Percentiles rank a stretch among this genome's conserved stretches.
Evolutionary conservation across 2,888 invertebrate genomes (phyloP).

Genomic region (Leptinotarsa peninsularis): DNA sequence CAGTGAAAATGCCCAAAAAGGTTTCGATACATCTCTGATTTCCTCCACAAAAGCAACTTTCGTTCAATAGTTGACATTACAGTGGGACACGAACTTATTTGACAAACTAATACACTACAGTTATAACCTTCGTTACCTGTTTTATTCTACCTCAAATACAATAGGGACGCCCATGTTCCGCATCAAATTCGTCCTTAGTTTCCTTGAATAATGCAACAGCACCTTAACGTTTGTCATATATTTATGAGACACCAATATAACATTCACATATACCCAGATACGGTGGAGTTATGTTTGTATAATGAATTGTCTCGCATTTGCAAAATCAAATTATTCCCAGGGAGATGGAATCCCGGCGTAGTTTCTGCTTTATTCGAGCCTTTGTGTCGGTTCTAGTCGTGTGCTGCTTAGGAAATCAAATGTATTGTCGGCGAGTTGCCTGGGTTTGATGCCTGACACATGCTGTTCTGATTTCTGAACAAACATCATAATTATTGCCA

Average conservation of each 20-base stretch:
- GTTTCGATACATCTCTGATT: no score
- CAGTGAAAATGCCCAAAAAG: no score
- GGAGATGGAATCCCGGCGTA: constrained; percentile 43
- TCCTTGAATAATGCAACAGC: constrained; percentile 23
- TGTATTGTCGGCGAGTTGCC: constrained; percentile 48
- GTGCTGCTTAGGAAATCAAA: constrained; percentile 54
- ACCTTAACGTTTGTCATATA: constrained; percentile 33
- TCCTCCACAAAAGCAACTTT: no score
- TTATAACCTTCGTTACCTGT: no score
- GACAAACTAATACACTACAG: no score
- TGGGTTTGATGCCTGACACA: constrained; percentile 53
- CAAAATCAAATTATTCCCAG: constrained; percentile 44
- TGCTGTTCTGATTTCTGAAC: constrained; percentile 52
- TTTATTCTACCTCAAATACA: neutral
- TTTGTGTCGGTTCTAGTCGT: constrained; percentile 38
- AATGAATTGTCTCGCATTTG: constrained; percentile 43
- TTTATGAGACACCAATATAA: constrained; percentile 35
- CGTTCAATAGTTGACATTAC: no score
- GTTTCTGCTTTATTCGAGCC: constrained; percentile 44
- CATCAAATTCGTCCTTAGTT: neutral
- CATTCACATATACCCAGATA: constrained; percentile 38
- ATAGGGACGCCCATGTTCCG: neutral
- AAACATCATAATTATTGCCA: constrained; percentile 54
- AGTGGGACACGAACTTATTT: no score
- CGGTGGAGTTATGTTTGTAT: constrained; percentile 41